phyloP scores from a whole-genome alignment of 2,797 vertebrate species.

The Triplophysa bombifrons region DNA sequence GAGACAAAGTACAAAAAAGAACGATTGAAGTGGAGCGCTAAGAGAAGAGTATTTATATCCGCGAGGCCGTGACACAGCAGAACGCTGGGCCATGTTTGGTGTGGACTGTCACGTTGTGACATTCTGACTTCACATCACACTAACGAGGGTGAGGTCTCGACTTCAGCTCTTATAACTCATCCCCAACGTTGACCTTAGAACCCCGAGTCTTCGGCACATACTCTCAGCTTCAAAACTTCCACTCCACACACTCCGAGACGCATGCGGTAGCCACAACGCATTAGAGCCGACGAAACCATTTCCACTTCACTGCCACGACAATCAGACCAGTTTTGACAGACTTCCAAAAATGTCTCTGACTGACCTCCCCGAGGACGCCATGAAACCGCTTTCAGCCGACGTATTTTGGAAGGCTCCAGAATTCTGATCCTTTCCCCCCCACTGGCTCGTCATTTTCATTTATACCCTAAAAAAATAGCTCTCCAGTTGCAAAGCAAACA shows the following conservation, averaged over 20 bases:
- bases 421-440: slow-evolving; percentile 12
- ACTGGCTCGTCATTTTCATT: not conserved
- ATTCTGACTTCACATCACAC: slow-evolving; percentile 63
- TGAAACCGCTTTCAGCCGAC: not conserved
- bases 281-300: slow-evolving; percentile 49
- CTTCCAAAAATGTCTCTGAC: not conserved
- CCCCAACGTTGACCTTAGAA: slow-evolving; percentile 34
- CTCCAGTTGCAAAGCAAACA: slow-evolving; percentile 69
- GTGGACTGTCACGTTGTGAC: slow-evolving; percentile 62
- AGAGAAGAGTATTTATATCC: slow-evolving; percentile 40
- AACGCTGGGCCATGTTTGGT: slow-evolving; percentile 44
- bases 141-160: slow-evolving; percentile 56
- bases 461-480: slow-evolving; percentile 56
- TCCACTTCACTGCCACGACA: slow-evolving; percentile 50
- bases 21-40: slow-evolving; percentile 30
- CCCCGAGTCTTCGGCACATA: slow-evolving; percentile 35
- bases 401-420: slow-evolving; percentile 5
- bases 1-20: slow-evolving; percentile 14
- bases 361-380: slow-evolving; percentile 43
- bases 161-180: slow-evolving; percentile 57
- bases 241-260: slow-evolving; percentile 20
- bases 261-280: slow-evolving; percentile 39
- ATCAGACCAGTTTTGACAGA: slow-evolving; percentile 26
- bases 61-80: slow-evolving; percentile 61
- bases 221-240: slow-evolving; percentile 44